A percentile compares a stretch with the other conserved stretches of the same genome.
Conservation (phyloP, 2,888 invertebrate species). For the Acanthosepion esculentum region DNA sequence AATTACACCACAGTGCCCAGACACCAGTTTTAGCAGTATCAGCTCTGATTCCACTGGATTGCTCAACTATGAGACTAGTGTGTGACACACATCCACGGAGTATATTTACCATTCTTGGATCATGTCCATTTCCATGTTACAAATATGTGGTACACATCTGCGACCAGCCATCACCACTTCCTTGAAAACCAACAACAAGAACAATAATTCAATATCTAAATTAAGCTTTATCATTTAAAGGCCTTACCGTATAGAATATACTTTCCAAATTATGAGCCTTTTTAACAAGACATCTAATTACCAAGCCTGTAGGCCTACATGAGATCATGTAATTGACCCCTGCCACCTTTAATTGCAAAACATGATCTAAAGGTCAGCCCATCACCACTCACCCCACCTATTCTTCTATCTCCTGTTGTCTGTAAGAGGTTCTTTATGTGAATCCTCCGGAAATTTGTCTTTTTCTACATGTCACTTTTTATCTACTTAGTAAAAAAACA, state of each 20-base stretch:
- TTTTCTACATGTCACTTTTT: conserved; percentile 13
- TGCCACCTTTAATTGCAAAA: background rate
- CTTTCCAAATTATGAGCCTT: background rate
- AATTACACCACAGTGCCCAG: conserved; percentile 25
- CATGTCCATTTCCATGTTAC: background rate
- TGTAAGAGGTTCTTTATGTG: background rate
- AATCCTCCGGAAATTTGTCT: background rate
- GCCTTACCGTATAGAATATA: no score
- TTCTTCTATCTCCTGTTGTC: background rate
- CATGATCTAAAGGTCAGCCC: background rate
- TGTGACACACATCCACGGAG: conserved; percentile 25
- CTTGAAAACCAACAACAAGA: background rate
- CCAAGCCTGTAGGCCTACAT: background rate
- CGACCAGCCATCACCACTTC: background rate
- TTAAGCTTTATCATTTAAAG: background rate
- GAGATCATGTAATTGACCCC: background rate
- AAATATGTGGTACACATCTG: background rate
- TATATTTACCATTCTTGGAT: background rate
- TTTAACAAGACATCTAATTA: background rate
- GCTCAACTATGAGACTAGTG: conserved; percentile 45
- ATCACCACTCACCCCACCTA: background rate
- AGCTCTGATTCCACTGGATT: conserved; percentile 43
- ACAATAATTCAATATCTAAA: background rate
- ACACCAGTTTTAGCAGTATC: conserved; percentile 45
- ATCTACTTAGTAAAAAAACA: background rate